Base-by-base conservation (phyloP, 2,113 vertebrate species). In the Zosterops pallidus region DNA sequence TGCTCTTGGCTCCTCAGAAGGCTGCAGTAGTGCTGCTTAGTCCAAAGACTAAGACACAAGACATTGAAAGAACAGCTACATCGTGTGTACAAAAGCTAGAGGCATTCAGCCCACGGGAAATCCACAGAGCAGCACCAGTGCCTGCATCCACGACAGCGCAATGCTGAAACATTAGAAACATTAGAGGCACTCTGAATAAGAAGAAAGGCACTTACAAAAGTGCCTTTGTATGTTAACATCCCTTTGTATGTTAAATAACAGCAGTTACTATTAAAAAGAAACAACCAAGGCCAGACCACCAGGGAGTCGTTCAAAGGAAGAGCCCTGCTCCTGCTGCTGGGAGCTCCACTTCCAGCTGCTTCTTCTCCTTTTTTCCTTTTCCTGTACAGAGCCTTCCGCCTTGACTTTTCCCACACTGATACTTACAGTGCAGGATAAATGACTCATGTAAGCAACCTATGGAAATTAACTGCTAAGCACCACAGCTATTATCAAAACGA, bases 171-270 rank as follows among this genome's bases (percentile, higher is more conserved):
- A 8, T 64, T 23, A 83, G 92, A 92, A 92, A 93, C 41, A 8
- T 64, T 23, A 83, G 26, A 90, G 49, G 33, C 68, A 78, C 93
- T 93, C 49, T 59, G 93, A 95, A 94, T 81, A 80, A 89, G 69
- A 97, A 93, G 76, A 96, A 88, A 97, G 52, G 52, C 91, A 87
- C 93, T 95, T 95, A 94, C 37, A 39, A 39, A 39, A 39, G 37
- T 91, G 70, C 65, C 53, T 81, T 75, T 83, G 71, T 50, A 63
- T 11, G 37, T 57, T 31, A 86, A 86, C 37, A 39, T 91, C 74
- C 65, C 53, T 81, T 75, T 83, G 71, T 50, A 63, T 11, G 37
- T 57, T 31, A 86, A 86, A 76, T 44, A 76, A 78, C 93, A 93
- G 75, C 84, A 94, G 79, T 76, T 77, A 85, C 64, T 69, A n/a